These are phyloP conservation scores for Eulacestoma nigropectus DNA, from an alignment of 2,113 vertebrate species.

Conservation along the genomic window DNA sequence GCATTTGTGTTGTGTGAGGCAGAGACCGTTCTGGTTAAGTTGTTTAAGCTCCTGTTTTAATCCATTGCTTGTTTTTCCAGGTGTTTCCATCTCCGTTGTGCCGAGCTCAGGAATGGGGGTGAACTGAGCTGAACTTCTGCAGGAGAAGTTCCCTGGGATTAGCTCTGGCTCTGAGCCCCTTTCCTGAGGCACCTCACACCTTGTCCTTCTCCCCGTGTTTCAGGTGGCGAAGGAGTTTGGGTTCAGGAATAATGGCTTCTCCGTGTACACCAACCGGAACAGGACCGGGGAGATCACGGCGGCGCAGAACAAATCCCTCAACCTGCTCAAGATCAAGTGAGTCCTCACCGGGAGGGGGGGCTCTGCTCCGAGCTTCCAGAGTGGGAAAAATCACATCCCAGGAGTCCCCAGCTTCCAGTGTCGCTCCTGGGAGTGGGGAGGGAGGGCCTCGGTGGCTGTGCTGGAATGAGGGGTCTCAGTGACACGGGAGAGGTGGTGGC, in stretches of 20 bases:
- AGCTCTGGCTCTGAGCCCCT: not conserved
- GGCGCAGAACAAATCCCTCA: slow-evolving; percentile 88
- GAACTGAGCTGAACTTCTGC: not conserved
- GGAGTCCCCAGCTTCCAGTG: not conserved
- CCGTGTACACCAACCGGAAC: slow-evolving; percentile 92
- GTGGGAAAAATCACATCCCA: rapidly evolving
- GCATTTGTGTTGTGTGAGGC: not conserved
- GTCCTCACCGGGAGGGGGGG: not conserved
- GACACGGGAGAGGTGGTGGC: rapidly evolving
- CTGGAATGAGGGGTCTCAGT: not conserved
- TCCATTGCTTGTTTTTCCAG: not conserved
- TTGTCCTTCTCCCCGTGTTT: not conserved
- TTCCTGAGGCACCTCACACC: not conserved
- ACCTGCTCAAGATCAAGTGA: slow-evolving; percentile 95
- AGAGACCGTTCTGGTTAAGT: not conserved
- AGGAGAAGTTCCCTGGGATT: not conserved
- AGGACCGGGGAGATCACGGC: slow-evolving; percentile 90
- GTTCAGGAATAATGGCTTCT: slow-evolving; percentile 93
- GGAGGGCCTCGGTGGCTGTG: not conserved
- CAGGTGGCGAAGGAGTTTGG: slow-evolving; percentile 97
- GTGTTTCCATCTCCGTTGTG: not conserved
- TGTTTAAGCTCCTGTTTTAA: not conserved
- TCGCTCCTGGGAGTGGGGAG: not conserved
- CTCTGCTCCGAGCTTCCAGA: not conserved
- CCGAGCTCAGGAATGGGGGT: not conserved